These are phyloP conservation scores for Hypocryptadius cinnamomeus DNA, from an alignment of 2,113 vertebrate genomes.

Conservation along the genomic window DNA sequence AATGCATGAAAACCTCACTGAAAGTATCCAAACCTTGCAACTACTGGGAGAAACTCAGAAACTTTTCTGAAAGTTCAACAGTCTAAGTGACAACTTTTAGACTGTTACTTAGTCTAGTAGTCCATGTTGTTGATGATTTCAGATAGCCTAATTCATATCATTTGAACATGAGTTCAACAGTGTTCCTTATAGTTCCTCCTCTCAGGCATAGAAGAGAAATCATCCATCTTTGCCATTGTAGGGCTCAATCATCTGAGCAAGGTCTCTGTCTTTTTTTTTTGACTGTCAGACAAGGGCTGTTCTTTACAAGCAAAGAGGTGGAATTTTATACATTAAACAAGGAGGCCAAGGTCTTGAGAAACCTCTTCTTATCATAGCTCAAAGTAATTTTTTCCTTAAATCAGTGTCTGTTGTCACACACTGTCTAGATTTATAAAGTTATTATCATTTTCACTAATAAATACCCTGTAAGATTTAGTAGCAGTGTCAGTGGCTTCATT, in stretches of 20 bases:
- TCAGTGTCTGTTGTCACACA: not conserved
- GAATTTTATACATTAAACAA: not conserved
- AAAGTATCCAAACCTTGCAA: not conserved
- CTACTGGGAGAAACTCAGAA: not conserved
- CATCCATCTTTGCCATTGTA: not conserved
- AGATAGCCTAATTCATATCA: not conserved
- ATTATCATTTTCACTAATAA: not conserved
- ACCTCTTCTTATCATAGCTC: not conserved
- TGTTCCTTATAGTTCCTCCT: not conserved
- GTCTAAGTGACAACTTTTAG: not conserved
- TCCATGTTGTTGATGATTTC: not conserved
- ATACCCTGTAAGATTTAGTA: not conserved
- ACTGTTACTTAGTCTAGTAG: not conserved
- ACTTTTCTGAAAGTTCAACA: not conserved
- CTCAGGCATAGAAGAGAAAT: not conserved
- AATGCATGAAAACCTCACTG: not conserved
- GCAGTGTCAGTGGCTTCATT: not conserved
- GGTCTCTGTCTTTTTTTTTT: not conserved
- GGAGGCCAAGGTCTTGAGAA: not conserved
- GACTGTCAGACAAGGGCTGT: not conserved
- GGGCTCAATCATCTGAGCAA: not conserved
- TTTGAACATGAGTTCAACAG: not conserved
- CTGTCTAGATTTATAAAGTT: not conserved
- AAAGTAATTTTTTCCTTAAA: not conserved
- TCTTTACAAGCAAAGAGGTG: not conserved